Evolutionary conservation across 2,797 vertebrate genomes (phyloP).

Genomic region (Malurus leucopterus): DNA sequence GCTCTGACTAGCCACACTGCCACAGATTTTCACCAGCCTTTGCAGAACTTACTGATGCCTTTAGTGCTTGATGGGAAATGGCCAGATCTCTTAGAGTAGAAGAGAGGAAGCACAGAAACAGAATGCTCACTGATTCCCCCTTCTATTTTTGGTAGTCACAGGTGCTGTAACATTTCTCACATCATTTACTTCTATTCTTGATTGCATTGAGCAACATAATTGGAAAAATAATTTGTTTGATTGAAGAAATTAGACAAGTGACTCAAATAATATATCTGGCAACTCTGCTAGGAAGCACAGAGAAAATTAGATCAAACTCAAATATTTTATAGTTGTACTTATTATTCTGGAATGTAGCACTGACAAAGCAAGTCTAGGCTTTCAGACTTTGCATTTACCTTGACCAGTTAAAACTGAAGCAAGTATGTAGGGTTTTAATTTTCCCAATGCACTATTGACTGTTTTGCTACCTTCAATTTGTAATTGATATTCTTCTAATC

Average conservation of each 20-base stretch:
- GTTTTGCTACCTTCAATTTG: background rate
- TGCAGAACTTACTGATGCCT: background rate
- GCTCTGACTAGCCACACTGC: background rate
- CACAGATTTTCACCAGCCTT: background rate
- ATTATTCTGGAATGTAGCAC: background rate
- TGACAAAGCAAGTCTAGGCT: background rate
- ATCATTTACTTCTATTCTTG: constrained; percentile 17
- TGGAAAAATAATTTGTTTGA: constrained; percentile 40
- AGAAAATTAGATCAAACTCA: background rate
- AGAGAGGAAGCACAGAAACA: background rate
- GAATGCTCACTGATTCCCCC: background rate
- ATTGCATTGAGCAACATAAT: constrained; percentile 22
- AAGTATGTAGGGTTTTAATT: background rate
- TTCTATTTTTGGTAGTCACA: constrained; percentile 23
- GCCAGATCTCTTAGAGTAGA: background rate
- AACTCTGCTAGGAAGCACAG: background rate
- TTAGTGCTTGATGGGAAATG: background rate
- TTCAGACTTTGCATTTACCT: background rate
- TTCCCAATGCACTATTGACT: background rate
- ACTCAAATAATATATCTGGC: background rate
- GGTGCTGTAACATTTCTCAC: background rate
- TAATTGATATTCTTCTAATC: background rate
- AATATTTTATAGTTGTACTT: background rate
- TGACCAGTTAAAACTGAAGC: background rate
- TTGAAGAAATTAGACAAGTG: constrained; percentile 24